Base-by-base conservation (phyloP, 2,888 invertebrate genomes). In the Bursaphelenchus okinawaensis region DNA sequence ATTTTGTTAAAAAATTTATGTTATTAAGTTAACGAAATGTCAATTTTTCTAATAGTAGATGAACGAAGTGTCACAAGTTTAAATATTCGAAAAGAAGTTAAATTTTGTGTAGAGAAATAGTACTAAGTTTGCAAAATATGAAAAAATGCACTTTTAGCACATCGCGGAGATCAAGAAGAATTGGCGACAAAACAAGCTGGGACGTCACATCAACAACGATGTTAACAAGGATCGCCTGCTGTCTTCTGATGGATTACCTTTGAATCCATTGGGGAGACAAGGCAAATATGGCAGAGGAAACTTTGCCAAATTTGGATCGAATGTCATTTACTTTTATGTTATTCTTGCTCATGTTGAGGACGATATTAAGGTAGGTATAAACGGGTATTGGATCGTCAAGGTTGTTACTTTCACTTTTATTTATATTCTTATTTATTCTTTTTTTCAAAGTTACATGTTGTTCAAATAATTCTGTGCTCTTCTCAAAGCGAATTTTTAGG, bases 201-300 rank as follows among this genome's bases (percentile, higher is more conserved):
- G 51, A 3, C 50, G 60, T 31, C 60, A 59, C 23, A 59, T 59
- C 9, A 20, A 20, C 19, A 24, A 52, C 1, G 19, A 59, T 59
- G 50, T 50, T 16, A 59, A 40, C 20, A 51, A 40, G 19, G 1
- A 9, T 12, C 56, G 60, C 19, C 60, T 59, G 16, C 61, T 75
- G 4, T 63, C 66, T 4, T 67, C 76, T 0, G 68, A 68, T 26
- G 80, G 80, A 8, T 71, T 81, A 23, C 82, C 80, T 7, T 63
- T 82, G 59, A 82, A 82, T 71, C 82, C 82, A 69, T 64, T 70
- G 54, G 71, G 77, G 50, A 66, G 68, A 20, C 64, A 66, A 50
- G 82, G 82, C 20, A 59, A 79, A 31, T 69, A 72, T 6, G 82
- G 82, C 28, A 68, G 82, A 29, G 82, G 82, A 16, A 69, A 74